Conservation (phyloP, 2,797 vertebrate genomes). For the Potorous gilbertii region DNA sequence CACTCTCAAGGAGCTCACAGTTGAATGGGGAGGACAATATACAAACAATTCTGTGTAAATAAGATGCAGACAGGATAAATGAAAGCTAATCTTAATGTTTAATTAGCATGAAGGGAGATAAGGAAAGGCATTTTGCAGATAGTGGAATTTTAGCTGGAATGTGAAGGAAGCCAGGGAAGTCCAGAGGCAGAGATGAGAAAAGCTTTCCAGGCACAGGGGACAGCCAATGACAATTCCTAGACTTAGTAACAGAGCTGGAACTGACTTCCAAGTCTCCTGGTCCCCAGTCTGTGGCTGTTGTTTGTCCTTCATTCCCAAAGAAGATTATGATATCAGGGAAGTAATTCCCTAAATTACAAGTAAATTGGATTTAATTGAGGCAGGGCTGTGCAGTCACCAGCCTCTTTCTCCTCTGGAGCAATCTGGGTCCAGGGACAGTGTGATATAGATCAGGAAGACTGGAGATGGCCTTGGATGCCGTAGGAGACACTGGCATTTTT, state of each 20-base stretch:
- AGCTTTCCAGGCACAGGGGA: neutral
- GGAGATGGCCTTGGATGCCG: too few species aligned
- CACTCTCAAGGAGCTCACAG: neutral
- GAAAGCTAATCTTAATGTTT: neutral
- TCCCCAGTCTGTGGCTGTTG: neutral
- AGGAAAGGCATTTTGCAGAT: neutral
- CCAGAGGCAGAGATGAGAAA: neutral
- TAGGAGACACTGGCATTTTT: too few species aligned
- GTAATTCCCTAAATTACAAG: too few species aligned
- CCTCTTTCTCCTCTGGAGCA: too few species aligned
- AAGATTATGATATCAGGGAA: too few species aligned
- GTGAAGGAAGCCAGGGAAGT: neutral
- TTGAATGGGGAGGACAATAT: neutral
- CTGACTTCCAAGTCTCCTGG: neutral
- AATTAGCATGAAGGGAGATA: neutral
- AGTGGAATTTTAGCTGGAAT: neutral
- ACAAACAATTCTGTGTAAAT: neutral
- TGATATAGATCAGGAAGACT: too few species aligned
- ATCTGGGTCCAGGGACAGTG: too few species aligned
- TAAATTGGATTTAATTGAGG: too few species aligned
- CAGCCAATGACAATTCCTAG: neutral
- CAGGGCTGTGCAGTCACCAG: too few species aligned
- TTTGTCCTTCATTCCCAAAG: too few species aligned
- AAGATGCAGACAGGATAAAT: too few species aligned
- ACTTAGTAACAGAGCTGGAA: neutral